These are phyloP conservation scores for Autographa pulchrina DNA, from an alignment of 2,888 invertebrate genomes.

Conservation along the genomic window DNA sequence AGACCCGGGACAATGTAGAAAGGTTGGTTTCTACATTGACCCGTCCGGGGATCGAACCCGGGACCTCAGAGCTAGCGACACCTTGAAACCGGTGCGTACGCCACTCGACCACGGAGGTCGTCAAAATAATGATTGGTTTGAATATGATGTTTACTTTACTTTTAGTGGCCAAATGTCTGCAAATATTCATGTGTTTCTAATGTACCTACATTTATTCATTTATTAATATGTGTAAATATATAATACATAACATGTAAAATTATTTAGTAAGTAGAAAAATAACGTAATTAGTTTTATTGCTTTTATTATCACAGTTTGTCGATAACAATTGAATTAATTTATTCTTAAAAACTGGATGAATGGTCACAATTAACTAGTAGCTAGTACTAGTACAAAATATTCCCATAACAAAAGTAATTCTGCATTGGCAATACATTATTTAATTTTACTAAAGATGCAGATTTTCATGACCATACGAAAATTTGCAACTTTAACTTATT, in stretches of 20 bases:
- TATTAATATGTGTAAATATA: background rate
- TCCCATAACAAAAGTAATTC: conserved; percentile 33
- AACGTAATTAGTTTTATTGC: conserved; percentile 59
- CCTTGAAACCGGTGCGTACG: too few species aligned
- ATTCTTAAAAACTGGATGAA: conserved; percentile 43
- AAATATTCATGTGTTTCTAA: background rate
- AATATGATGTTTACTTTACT: too few species aligned
- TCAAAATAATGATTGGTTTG: too few species aligned
- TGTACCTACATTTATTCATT: background rate
- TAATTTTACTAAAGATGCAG: conserved; percentile 59
- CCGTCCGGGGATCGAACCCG: too few species aligned
- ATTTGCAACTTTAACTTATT: conserved; percentile 69
- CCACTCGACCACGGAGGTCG: too few species aligned
- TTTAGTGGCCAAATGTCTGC: background rate
- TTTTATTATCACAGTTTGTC: conserved; percentile 78
- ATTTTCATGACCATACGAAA: conserved; percentile 77
- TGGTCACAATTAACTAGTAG: conserved; percentile 44
- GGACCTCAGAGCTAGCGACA: too few species aligned
- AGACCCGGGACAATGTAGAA: too few species aligned
- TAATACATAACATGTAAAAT: background rate
- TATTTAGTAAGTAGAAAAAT: conserved; percentile 7
- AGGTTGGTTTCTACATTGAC: too few species aligned
- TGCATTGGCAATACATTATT: conserved; percentile 37
- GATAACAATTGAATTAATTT: conserved; percentile 66
- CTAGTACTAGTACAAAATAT: conserved; percentile 44